Evolutionary conservation across 2,797 vertebrate genomes (phyloP).

Genomic region (Tragelaphus eurycerus): DNA sequence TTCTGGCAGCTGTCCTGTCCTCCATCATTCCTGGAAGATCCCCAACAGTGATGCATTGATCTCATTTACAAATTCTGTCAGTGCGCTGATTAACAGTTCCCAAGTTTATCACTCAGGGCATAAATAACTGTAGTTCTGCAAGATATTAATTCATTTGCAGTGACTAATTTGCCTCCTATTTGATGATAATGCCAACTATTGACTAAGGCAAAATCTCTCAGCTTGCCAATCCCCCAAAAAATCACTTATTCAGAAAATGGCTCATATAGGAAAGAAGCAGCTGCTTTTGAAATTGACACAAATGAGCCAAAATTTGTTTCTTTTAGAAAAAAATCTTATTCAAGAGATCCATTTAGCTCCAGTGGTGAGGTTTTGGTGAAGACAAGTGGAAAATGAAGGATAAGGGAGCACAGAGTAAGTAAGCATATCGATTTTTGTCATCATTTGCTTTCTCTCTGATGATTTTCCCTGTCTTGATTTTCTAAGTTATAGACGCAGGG

Average conservation of each 20-base stretch:
- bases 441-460: constrained; percentile 20
- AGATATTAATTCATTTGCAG: constrained; percentile 68
- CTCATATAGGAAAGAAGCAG: constrained; percentile 32
- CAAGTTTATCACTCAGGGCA: constrained; percentile 59
- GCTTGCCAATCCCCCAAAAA: constrained; percentile 21
- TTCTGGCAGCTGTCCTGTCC: constrained; percentile 28
- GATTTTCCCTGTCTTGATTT: constrained; percentile 17
- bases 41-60: constrained; percentile 53
- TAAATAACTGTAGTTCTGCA: constrained; percentile 62
- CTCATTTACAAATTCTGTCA: constrained; percentile 67
- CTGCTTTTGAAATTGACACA: constrained; percentile 38
- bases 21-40: constrained; percentile 46
- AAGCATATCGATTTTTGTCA: not conserved
- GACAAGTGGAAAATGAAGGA: constrained; percentile 21
- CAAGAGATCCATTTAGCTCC: constrained; percentile 23
- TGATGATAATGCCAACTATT: constrained; percentile 62
- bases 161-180: constrained; percentile 65
- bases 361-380: not conserved
- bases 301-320: constrained; percentile 27
- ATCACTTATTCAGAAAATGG: constrained; percentile 58
- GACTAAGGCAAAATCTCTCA: constrained; percentile 60
- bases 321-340: not conserved
- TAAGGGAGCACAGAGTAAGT: not conserved
- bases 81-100: constrained; percentile 37
- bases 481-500: not conserved